Evolutionary conservation across 2,113 vertebrate species (phyloP), one percentile per base, ranked within the genome.

Genomic region (Tragelaphus strepsiceros): DNA sequence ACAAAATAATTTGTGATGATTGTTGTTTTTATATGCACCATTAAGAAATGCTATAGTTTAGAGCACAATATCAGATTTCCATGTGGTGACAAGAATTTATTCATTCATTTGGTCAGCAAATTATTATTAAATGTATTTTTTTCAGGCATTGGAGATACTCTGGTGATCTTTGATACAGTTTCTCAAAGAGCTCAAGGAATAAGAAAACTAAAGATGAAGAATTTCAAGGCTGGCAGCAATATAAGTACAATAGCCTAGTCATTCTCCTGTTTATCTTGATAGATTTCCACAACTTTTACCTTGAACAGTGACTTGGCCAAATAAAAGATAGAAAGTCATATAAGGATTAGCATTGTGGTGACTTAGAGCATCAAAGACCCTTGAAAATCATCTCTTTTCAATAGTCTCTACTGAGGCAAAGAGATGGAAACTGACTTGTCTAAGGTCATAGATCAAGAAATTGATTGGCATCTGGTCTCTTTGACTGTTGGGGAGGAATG

Each of bases 401-500:
- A 43, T 30, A 77, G 4, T 32, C 82, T 32, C 49, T 49, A 19
- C 19, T 4, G 56, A 87, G 51, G 43, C 56, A 78, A 51, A 32
- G 28, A 94, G 35, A 28, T 4, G 35, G 28, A n/a, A 19, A 61
- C 54, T 49, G 49, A 26, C 10, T 90, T 61, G 7, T n/a, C 56
- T n/a, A 77, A 32, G 11, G 77, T 77, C 30, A 3, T 28, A 54
- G 74, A 35, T 64, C 58, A 56, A 84, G 35, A 88, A 58, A 26
- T n/a, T 9, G 10, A 8, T 54, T 14, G 46, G 51, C 21, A 92
- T 46, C 35, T 94, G 19, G 5, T 64, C 9, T 28, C 5, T 35
- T 7, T 22, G 32, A 24, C 26, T 11, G 0, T 6, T 16, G 4
- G 1, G n/a, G 1, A 49, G 2, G 22, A 11, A 21, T n/a, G 35